Percentiles rank a stretch among this genome's conserved stretches.
phyloP scores from a whole-genome alignment of 2,797 vertebrate species.

The Macropus fuliginosus region DNA sequence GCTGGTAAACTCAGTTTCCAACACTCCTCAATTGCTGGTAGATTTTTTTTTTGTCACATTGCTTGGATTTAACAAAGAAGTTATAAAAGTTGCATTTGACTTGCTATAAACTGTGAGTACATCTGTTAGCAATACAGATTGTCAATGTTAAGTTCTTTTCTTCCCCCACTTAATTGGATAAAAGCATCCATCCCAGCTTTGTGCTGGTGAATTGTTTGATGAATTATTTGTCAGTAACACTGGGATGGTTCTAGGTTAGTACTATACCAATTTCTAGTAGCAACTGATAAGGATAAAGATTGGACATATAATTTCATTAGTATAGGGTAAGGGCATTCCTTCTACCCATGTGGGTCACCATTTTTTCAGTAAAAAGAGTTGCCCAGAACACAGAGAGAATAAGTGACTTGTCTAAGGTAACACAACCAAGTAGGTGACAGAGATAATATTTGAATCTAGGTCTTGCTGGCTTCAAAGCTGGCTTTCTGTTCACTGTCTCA shows the following conservation, averaged over 20 bases:
- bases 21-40: slow-evolving; percentile 25
- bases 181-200: not conserved
- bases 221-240: not conserved
- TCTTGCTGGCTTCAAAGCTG: not conserved
- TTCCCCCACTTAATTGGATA: slow-evolving; percentile 3
- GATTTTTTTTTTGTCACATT: slow-evolving; percentile 13
- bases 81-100: slow-evolving; percentile 1
- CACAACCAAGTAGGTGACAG: not conserved
- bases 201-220: not conserved
- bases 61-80: not conserved
- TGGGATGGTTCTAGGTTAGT: not conserved
- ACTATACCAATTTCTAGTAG: not conserved
- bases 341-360: not conserved
- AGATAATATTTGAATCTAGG: slow-evolving; percentile 10
- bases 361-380: not conserved
- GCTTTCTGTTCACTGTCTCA: not conserved
- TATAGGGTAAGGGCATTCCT: not conserved
- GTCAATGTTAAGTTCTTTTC: not conserved
- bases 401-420: not conserved
- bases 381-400: not conserved
- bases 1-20: slow-evolving; percentile 52
- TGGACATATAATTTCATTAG: not conserved
- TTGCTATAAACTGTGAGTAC: not conserved
- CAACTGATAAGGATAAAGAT: not conserved
- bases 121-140: not conserved